These are phyloP conservation scores for Drosophila acutilabella DNA, from an alignment of 2,888 invertebrate genomes.

Conservation along the genomic window DNA sequence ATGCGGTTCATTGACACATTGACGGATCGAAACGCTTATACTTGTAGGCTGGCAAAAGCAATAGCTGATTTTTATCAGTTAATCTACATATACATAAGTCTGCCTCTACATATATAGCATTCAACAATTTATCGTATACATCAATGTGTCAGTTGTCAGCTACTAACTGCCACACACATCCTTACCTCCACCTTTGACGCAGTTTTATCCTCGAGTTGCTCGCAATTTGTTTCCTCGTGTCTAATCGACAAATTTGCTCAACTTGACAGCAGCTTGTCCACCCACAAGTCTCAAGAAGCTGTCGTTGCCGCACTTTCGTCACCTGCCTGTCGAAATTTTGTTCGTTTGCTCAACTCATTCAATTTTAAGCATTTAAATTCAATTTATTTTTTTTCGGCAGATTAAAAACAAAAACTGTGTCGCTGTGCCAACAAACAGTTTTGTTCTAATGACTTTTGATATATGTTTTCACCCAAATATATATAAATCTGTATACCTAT, in stretches of 20 bases:
- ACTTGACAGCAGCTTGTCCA: conserved; percentile 69
- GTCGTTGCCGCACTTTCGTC: conserved; percentile 19
- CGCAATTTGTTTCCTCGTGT: conserved; percentile 61
- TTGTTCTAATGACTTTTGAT: conserved; percentile 70
- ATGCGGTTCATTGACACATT: conserved; percentile 64
- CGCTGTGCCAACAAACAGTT: conserved; percentile 69
- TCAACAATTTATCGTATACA: neutral
- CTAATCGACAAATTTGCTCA: conserved; percentile 63
- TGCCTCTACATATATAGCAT: neutral
- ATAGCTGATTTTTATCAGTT: conserved; percentile 38
- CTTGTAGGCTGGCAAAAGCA: conserved; percentile 51
- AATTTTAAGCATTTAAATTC: conserved; percentile 57
- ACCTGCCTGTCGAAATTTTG: conserved; percentile 42
- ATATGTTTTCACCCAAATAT: conserved; percentile 23
- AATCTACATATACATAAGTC: conserved; percentile 33
- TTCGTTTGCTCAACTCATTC: conserved; percentile 30
- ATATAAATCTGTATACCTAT: conserved; percentile 1
- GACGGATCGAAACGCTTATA: conserved; percentile 39
- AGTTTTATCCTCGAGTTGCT: conserved; percentile 42
- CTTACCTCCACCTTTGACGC: conserved; percentile 40
- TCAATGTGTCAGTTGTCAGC: conserved; percentile 42
- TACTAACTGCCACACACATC: conserved; percentile 32
- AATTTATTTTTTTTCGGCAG: conserved; percentile 66
- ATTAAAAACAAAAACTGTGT: conserved; percentile 52
- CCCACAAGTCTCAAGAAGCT: conserved; percentile 53